Percentiles rank a stretch among this genome's conserved stretches.
phyloP scores from a whole-genome alignment of 2,888 invertebrate genomes.

The Plagodis dolabraria region DNA sequence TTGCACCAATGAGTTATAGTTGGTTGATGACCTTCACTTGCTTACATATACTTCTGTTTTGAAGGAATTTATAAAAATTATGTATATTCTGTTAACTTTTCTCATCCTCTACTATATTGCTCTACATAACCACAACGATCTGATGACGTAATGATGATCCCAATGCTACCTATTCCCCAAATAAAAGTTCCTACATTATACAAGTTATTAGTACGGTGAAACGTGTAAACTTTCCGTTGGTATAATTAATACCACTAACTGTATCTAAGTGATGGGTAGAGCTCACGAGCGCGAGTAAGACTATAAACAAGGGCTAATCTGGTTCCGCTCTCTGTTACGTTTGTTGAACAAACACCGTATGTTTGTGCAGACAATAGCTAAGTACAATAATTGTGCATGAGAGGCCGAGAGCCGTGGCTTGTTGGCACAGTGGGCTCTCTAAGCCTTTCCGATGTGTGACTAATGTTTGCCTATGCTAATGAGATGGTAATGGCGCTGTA shows the following conservation, averaged over 20 bases:
- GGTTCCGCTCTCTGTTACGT: constrained; percentile 73
- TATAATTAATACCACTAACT: constrained; percentile 20
- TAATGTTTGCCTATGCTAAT: constrained; percentile 82
- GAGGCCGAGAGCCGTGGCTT: constrained; percentile 65
- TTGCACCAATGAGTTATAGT: too few species aligned
- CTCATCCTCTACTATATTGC: too few species aligned
- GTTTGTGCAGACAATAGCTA: constrained; percentile 79
- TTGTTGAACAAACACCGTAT: constrained; percentile 69
- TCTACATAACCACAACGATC: too few species aligned
- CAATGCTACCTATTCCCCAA: too few species aligned
- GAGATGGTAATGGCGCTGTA: constrained; percentile 74
- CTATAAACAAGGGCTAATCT: constrained; percentile 77
- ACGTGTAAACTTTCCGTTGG: neutral
- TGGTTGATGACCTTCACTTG: too few species aligned
- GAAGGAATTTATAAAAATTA: too few species aligned
- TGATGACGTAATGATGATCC: too few species aligned
- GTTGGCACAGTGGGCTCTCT: constrained; percentile 73
- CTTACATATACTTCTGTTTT: too few species aligned
- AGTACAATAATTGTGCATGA: constrained; percentile 80
- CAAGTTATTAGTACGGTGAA: constrained; percentile 3
- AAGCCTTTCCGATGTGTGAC: constrained; percentile 76
- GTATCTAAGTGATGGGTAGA: constrained; percentile 23
- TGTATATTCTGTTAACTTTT: too few species aligned
- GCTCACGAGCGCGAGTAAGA: constrained; percentile 43
- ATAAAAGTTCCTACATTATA: too few species aligned